Evolutionary conservation across 2,113 vertebrate genomes (phyloP).

Genomic region (Gambusia holbrooki): DNA sequence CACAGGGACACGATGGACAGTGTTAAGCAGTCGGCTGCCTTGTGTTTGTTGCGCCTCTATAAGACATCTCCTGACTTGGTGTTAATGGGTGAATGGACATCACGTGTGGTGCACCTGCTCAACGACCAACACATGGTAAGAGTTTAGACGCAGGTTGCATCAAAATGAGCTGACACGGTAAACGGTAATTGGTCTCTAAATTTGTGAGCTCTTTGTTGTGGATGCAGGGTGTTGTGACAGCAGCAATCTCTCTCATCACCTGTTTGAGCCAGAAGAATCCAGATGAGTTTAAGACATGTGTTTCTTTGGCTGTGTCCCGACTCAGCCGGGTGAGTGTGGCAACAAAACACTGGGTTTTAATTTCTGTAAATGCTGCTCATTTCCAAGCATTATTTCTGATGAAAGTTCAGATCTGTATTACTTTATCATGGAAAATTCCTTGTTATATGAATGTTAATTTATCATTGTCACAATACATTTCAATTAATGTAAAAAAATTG

Average conservation of each 20-base stretch:
- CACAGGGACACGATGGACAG: slow-evolving; percentile 93
- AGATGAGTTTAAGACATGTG: slow-evolving; percentile 92
- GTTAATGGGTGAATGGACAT: slow-evolving; percentile 95
- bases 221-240: slow-evolving; percentile 89
- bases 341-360: not conserved
- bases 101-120: slow-evolving; percentile 90
- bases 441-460: no score
- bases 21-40: slow-evolving; percentile 91
- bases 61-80: slow-evolving; percentile 92
- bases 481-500: no score
- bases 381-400: no score
- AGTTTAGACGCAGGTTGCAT: not conserved
- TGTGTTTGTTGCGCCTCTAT: slow-evolving; percentile 91
- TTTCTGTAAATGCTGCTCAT: not conserved
- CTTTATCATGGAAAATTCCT: no score
- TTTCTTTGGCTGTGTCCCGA: slow-evolving; percentile 89
- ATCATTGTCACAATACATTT: no score
- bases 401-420: no score
- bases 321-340: slow-evolving; percentile 85
- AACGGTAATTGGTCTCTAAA: not conserved
- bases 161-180: no score
- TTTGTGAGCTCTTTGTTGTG: not conserved
- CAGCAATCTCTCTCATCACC: slow-evolving; percentile 90
- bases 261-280: slow-evolving; percentile 94
- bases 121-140: slow-evolving; percentile 95